phyloP scores from a whole-genome alignment of 2,113 vertebrate genomes.

The Pachycephala philippinensis region DNA sequence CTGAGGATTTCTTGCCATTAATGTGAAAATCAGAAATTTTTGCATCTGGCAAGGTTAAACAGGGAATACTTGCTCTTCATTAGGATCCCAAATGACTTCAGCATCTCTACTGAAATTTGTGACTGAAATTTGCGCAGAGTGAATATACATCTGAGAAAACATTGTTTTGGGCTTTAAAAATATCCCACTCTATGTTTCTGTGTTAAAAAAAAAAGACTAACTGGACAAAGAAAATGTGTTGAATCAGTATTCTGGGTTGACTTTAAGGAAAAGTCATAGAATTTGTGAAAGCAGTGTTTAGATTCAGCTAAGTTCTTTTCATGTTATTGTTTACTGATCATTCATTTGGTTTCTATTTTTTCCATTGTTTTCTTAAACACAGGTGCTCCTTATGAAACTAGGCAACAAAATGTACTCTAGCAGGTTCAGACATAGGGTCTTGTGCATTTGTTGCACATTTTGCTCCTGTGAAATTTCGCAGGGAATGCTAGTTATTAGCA shows the following conservation, averaged over 20 bases:
- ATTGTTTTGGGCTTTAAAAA: neutral
- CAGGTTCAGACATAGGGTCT: neutral
- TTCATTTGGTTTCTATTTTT: neutral
- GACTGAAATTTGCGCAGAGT: neutral
- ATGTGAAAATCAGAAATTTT: neutral
- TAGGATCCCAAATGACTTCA: neutral
- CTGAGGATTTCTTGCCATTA: neutral
- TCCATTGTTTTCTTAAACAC: neutral
- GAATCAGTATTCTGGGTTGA: neutral
- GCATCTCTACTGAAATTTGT: neutral
- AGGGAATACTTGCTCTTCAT: neutral
- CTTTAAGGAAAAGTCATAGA: neutral
- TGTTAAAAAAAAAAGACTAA: neutral
- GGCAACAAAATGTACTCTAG: neutral
- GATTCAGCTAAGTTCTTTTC: neutral
- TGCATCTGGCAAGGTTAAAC: neutral
- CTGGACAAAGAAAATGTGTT: neutral
- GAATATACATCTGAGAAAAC: neutral
- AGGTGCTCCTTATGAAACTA: neutral
- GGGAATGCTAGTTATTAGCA: neutral
- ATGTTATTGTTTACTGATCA: neutral
- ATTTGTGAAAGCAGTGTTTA: neutral
- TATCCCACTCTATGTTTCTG: neutral
- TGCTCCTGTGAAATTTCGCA: neutral
- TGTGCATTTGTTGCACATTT: neutral